Evolutionary conservation across 1,140 invertebrate genomes (phyloP), one percentile per base, ranked within the genome.

Genomic region (Acromyrmex heyeri): DNA sequence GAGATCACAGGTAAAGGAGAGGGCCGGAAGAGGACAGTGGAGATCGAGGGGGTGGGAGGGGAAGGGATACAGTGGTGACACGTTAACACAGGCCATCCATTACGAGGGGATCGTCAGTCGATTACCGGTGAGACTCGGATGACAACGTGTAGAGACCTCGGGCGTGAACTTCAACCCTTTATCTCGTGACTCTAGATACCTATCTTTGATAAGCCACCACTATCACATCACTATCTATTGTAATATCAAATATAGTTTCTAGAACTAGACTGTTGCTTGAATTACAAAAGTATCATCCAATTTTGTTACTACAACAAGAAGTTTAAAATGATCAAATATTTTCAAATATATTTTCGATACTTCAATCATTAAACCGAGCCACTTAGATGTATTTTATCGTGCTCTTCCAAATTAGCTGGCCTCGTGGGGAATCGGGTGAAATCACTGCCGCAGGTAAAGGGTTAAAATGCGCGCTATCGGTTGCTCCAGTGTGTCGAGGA

Each of bases 21-120:
- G 7, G 16, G 3, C 2, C 14, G 53, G 30, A 57, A 38, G 6
- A 16, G n/a, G 14, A 81, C n/a, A 4, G 48, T 10, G 72, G 7
- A n/a, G 8, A 3, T 27, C 21, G 18, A 7, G 7, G 30, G 5
- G 53, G 18, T 0, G 3, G n/a, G 62, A 14, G 18, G 38, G 57
- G 18, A 30, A 14, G 30, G 48, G 48, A 69, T 27, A 79, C 62
- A 62, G n/a, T 82, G 53, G 50, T 82, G 79, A 83, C 55, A 75
- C 79, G 79, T 83, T 83, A 83, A 83, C 79, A 83, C 55, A 73
- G 79, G 79, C 79, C 79, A 83, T 50, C 57, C 44, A 83, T 62
- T 83, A 38, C 79, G 79, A 83, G 79, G 79, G 79, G 79, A 83
- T 83, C 79, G 79, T 83, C 79, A 83, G 79, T 83, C 79, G 79